A percentile compares a stretch with the other conserved stretches of the same genome.
Evolutionary conservation across 2,113 vertebrate species (phyloP).

Genomic region (Corvus moneduloides): DNA sequence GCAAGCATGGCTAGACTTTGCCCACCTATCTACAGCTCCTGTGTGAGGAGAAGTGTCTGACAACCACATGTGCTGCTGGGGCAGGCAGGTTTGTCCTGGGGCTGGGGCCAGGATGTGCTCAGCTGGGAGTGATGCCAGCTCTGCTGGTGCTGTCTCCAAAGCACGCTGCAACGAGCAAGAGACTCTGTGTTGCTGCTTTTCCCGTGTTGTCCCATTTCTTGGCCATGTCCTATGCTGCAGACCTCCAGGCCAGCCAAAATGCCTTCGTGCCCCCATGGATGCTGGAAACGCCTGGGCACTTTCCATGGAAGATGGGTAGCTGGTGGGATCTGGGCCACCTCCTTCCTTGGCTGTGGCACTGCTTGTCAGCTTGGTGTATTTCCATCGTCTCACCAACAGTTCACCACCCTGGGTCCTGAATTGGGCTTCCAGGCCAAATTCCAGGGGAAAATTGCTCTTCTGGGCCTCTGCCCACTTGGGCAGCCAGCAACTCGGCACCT

Average conservation of each 20-base stretch:
- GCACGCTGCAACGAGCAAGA: fast-evolving
- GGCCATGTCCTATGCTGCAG: not conserved
- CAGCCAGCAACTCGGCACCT: not conserved
- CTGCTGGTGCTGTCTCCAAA: not conserved
- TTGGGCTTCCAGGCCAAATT: not conserved
- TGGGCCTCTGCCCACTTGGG: not conserved
- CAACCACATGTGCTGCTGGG: not conserved
- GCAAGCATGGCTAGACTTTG: fast-evolving
- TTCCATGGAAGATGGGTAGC: not conserved
- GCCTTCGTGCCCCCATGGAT: fast-evolving
- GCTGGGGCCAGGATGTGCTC: not conserved
- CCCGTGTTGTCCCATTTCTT: not conserved
- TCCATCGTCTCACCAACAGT: not conserved
- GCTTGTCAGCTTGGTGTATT: not conserved
- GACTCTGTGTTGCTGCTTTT: not conserved
- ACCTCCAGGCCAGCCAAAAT: not conserved
- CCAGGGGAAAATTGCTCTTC: not conserved
- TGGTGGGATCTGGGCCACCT: not conserved
- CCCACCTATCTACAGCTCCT: not conserved
- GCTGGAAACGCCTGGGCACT: not conserved
- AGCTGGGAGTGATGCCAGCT: not conserved
- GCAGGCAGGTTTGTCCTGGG: not conserved
- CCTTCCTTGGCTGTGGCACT: not conserved
- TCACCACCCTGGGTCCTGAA: not conserved
- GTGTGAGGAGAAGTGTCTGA: fast-evolving